These are phyloP conservation scores for Megaceryle alcyon DNA, from an alignment of 2,797 vertebrate genomes.

Conservation along the genomic window DNA sequence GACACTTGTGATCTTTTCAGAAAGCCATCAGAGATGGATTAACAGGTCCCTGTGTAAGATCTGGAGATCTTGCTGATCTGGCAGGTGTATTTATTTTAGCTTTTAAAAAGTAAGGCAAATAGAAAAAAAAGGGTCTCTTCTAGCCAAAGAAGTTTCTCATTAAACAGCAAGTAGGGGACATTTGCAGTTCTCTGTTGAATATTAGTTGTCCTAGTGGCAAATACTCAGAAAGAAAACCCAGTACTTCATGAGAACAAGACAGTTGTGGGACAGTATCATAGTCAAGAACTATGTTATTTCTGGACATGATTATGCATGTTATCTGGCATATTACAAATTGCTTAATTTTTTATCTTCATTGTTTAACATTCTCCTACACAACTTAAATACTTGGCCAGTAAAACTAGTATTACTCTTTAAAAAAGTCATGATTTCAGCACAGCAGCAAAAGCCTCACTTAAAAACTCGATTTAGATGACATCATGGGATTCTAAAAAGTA, in stretches of 20 bases:
- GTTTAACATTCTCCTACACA: neutral
- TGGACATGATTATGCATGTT: neutral
- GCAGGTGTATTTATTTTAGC: neutral
- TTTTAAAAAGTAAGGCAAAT: neutral
- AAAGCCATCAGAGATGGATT: neutral
- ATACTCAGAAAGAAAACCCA: neutral
- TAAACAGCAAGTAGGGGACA: neutral
- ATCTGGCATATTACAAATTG: neutral
- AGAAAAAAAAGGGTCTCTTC: neutral
- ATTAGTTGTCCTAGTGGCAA: neutral
- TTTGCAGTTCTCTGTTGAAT: neutral
- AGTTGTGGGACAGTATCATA: neutral
- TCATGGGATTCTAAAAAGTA: neutral
- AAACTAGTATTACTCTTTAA: neutral
- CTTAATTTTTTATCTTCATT: neutral
- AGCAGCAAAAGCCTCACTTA: neutral
- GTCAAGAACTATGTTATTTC: neutral
- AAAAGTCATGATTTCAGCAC: neutral
- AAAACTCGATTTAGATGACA: neutral
- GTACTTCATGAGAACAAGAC: neutral
- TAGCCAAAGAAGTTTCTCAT: neutral
- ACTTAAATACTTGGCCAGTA: neutral
- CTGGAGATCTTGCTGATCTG: neutral
- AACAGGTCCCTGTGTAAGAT: neutral
- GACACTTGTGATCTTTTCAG: neutral